Percentiles rank a stretch among this genome's conserved stretches.
Conservation (phyloP, 2,888 invertebrate species). For the Cheilosia urbana region DNA sequence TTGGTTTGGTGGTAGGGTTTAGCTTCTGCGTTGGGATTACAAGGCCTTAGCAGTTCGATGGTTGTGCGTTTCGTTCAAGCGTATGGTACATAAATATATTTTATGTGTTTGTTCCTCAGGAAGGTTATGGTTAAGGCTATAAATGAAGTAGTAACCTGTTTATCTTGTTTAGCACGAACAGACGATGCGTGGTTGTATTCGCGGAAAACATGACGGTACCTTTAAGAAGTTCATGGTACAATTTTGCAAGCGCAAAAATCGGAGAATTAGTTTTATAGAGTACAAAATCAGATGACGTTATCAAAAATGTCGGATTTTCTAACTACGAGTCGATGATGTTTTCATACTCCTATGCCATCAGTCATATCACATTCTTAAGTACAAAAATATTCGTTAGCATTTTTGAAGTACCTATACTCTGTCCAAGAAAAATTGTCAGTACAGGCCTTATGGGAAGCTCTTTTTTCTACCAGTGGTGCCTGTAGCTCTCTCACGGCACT, state of each 20-base stretch:
- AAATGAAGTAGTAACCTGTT: constrained; percentile 72
- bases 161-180: constrained; percentile 66
- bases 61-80: constrained; percentile 43
- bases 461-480: no score
- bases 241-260: constrained; percentile 27
- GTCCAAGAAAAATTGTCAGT: no score
- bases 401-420: no score
- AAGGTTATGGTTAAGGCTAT: constrained; percentile 70
- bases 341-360: no score
- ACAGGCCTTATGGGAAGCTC: no score
- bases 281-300: no score
- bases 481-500: no score
- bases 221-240: constrained; percentile 43
- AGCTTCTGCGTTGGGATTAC: constrained; percentile 34
- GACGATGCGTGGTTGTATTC: constrained; percentile 46
- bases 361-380: no score
- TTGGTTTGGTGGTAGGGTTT: constrained; percentile 28
- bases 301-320: no score
- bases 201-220: constrained; percentile 29
- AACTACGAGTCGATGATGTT: no score
- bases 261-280: neutral
- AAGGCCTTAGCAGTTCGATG: constrained; percentile 10
- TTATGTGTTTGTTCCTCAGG: constrained; percentile 50
- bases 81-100: constrained; percentile 47
- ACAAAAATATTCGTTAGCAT: no score